Evolutionary conservation across 2,888 invertebrate species (phyloP).

Genomic region (Nomada ferruginata): DNA sequence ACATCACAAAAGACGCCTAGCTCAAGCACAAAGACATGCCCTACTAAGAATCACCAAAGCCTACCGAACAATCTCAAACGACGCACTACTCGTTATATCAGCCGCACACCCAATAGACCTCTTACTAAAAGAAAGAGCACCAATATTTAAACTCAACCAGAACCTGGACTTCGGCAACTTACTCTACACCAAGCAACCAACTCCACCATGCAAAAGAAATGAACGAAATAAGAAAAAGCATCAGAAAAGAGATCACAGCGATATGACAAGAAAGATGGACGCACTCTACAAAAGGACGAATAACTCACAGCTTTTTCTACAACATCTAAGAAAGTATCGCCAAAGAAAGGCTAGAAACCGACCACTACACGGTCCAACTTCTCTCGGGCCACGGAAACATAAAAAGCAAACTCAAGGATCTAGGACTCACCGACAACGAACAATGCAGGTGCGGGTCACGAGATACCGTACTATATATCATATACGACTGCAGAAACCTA

Average conservation of each 20-base stretch:
- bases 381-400: not conserved
- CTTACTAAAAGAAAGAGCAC: not conserved
- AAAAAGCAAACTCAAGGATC: not conserved
- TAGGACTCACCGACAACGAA: not conserved
- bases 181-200: not conserved
- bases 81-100: not conserved
- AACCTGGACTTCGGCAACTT: not conserved
- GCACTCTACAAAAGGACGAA: not conserved
- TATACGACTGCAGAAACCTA: not conserved
- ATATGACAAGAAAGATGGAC: not conserved
- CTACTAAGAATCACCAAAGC: not conserved
- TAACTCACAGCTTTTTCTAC: not conserved
- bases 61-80: not conserved
- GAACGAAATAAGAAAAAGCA: not conserved
- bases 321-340: not conserved
- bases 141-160: not conserved
- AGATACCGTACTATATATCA: not conserved
- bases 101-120: not conserved
- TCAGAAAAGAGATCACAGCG: not conserved
- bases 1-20: not conserved
- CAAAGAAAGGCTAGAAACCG: not conserved
- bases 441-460: not conserved
- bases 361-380: not conserved
- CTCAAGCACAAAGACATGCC: not conserved
- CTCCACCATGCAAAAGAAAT: not conserved